Conservation (phyloP, 2,113 vertebrate species). For the Polypterus bichir region DNA sequence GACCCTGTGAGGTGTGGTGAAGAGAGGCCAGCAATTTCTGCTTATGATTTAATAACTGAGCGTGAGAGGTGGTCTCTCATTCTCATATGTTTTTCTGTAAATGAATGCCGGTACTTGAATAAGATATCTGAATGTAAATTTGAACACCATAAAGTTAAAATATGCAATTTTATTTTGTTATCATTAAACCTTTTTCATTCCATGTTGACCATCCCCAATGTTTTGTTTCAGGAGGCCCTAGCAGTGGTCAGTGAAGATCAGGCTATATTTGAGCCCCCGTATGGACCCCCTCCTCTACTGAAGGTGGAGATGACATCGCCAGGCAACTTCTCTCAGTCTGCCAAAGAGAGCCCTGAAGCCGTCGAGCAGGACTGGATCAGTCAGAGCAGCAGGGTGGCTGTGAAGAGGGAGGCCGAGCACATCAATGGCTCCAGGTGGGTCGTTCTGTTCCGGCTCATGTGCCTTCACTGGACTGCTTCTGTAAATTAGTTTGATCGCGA, state of each 20-base stretch:
- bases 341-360: conserved; percentile 44
- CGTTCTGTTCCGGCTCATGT: background rate
- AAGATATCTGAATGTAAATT: no score
- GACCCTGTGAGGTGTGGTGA: no score
- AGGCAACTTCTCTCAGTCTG: conserved; percentile 35
- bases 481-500: background rate
- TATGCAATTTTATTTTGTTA: no score
- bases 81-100: no score
- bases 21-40: no score
- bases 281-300: conserved; percentile 39
- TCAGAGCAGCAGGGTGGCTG: conserved; percentile 24
- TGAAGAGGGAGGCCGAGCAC: conserved; percentile 47
- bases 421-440: conserved; percentile 63
- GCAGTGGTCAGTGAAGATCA: conserved; percentile 64
- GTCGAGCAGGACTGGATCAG: conserved; percentile 46
- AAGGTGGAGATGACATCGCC: conserved; percentile 51
- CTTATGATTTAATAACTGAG: no score
- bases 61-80: no score
- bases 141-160: no score
- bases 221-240: conserved; percentile 51
- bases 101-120: no score
- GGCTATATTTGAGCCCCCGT: conserved; percentile 54
- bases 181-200: background rate
- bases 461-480: background rate
- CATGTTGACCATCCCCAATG: background rate